Percentiles rank a stretch among this genome's conserved stretches.
These are phyloP conservation scores for Xestia ashworthii DNA, from an alignment of 2,888 invertebrate species.

Conservation along the genomic window DNA sequence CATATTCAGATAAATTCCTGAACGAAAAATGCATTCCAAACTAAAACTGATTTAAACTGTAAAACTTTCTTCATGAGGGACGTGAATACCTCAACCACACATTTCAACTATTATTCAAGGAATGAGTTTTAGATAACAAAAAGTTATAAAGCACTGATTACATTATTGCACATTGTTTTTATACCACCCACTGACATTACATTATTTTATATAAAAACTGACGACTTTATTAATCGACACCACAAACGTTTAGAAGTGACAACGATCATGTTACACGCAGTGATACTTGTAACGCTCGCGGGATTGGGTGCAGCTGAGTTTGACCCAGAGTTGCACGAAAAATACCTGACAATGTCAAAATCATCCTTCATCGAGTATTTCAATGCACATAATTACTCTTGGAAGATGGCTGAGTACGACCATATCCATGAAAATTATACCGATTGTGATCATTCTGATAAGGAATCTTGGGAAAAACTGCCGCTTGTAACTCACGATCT, in stretches of 20 bases:
- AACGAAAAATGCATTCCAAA: not conserved
- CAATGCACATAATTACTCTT: slow-evolving; percentile 49
- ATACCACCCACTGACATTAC: not conserved
- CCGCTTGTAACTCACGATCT: slow-evolving; percentile 1
- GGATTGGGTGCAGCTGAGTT: not conserved
- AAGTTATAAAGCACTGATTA: not conserved
- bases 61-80: not conserved
- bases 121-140: not conserved
- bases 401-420: slow-evolving; percentile 42
- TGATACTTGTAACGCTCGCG: slow-evolving; percentile 17
- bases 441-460: not conserved
- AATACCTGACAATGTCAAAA: slow-evolving; percentile 28
- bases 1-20: not conserved
- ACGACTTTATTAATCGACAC: not conserved
- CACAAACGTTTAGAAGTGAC: not conserved
- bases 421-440: not conserved
- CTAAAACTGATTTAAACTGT: not conserved
- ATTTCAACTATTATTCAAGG: not conserved
- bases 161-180: not conserved
- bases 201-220: not conserved
- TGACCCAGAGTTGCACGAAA: slow-evolving; percentile 12
- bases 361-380: slow-evolving; percentile 56
- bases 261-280: not conserved
- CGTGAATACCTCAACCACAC: not conserved
- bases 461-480: not conserved